Evolutionary conservation across 2,113 vertebrate genomes (phyloP).

Genomic region (Megaceryle maxima): DNA sequence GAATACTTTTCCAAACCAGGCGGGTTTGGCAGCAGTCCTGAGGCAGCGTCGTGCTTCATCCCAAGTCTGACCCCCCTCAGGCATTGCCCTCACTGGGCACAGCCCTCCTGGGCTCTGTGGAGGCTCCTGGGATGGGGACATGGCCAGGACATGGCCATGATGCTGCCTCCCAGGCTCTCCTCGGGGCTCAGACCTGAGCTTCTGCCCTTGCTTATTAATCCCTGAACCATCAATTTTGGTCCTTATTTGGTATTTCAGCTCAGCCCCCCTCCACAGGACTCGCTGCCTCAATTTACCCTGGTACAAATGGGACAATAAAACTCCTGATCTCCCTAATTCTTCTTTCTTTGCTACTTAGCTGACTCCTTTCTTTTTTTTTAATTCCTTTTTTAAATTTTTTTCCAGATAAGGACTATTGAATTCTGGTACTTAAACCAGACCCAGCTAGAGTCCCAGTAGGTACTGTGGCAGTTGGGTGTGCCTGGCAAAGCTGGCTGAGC

Average conservation of each 20-base stretch:
- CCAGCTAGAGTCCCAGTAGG: accelerated
- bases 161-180: neutral
- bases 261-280: neutral
- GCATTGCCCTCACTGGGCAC: neutral
- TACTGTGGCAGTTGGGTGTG: accelerated
- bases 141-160: neutral
- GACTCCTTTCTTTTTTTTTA: neutral
- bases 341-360: neutral
- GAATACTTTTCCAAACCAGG: neutral
- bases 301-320: accelerated
- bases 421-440: accelerated
- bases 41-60: neutral
- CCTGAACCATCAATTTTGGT: accelerated
- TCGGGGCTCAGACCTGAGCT: neutral
- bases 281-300: neutral
- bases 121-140: neutral
- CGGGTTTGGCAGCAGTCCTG: neutral
- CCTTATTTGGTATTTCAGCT: too few relatives aligned
- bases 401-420: accelerated
- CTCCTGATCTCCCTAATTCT: accelerated
- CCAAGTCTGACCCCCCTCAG: neutral
- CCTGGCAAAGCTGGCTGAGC: neutral
- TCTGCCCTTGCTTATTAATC: neutral
- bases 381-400: too few relatives aligned
- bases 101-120: neutral